A percentile compares a stretch with the other conserved stretches of the same genome.
phyloP scores from a whole-genome alignment of 2,797 vertebrate species.

The Alcedo quadribrachys region DNA sequence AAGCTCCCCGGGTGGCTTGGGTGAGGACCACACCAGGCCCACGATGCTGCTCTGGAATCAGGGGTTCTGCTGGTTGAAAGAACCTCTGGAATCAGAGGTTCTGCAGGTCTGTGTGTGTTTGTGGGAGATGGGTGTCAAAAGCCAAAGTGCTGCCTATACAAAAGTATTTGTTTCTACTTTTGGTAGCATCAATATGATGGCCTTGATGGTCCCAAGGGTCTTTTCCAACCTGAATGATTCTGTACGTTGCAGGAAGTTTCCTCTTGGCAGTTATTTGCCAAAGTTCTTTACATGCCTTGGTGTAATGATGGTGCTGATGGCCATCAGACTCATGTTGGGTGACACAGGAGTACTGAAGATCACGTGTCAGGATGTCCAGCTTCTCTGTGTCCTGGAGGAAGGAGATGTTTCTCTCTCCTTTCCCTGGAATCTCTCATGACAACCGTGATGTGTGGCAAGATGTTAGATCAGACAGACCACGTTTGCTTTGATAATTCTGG shows the following conservation, averaged over 20 bases:
- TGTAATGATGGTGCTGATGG: neutral
- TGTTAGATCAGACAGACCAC: neutral
- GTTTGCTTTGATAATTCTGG: neutral
- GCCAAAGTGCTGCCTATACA: neutral
- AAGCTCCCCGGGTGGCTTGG: neutral
- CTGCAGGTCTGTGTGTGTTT: accelerated
- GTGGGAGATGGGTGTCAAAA: neutral
- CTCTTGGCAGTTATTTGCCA: neutral
- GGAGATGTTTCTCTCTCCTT: neutral
- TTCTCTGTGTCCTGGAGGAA: neutral
- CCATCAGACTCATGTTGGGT: accelerated
- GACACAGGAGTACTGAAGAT: neutral
- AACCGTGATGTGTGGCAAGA: neutral
- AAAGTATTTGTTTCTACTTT: neutral
- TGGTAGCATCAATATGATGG: accelerated
- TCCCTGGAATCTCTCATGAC: neutral
- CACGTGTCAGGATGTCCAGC: neutral
- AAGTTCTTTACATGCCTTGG: accelerated
- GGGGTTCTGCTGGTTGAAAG: neutral
- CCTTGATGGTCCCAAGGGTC: too few relatives aligned
- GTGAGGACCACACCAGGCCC: neutral
- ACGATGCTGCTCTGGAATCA: accelerated
- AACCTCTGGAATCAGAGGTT: neutral
- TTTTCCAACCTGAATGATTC: too few relatives aligned
- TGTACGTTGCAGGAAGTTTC: accelerated